A percentile compares a stretch with the other conserved stretches of the same genome.
phyloP scores from a whole-genome alignment of 2,888 invertebrate species.

The Lottia gigantea region DNA sequence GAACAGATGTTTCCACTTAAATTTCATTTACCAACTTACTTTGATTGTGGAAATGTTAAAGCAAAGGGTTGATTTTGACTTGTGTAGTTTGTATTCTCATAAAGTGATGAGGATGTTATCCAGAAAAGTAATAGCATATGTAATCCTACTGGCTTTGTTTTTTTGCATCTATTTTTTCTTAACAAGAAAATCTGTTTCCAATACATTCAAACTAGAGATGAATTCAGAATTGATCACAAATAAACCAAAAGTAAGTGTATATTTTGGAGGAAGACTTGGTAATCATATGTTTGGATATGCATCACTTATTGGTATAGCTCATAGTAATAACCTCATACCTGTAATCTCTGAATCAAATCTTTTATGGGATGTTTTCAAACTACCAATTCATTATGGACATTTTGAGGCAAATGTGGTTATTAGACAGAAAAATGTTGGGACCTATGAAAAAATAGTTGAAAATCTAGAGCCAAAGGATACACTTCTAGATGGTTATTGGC shows the following conservation, averaged over 20 bases:
- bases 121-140: too few species aligned
- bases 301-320: conserved; percentile 47
- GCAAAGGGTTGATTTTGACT: too few species aligned
- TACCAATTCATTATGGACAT: conserved; percentile 33
- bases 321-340: conserved; percentile 47
- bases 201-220: conserved; percentile 29
- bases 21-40: too few species aligned
- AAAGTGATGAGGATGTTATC: too few species aligned
- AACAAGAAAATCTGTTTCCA: conserved; percentile 50
- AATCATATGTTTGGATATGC: conserved; percentile 59
- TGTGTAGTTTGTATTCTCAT: too few species aligned
- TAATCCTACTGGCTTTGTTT: conserved; percentile 1
- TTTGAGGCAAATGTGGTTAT: conserved; percentile 20
- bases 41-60: too few species aligned
- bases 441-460: conserved; percentile 27
- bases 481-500: conserved; percentile 49
- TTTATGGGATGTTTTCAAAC: conserved; percentile 41
- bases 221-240: conserved; percentile 18
- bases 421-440: conserved; percentile 26
- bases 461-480: conserved; percentile 32
- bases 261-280: conserved; percentile 48
- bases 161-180: conserved; percentile 23
- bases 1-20: too few species aligned
- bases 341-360: conserved; percentile 37
- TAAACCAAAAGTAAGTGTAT: conserved; percentile 32